Percentiles rank a stretch among this genome's conserved stretches.
Evolutionary conservation across 2,797 vertebrate species (phyloP).

Genomic region (Rhabdomys pumilio): DNA sequence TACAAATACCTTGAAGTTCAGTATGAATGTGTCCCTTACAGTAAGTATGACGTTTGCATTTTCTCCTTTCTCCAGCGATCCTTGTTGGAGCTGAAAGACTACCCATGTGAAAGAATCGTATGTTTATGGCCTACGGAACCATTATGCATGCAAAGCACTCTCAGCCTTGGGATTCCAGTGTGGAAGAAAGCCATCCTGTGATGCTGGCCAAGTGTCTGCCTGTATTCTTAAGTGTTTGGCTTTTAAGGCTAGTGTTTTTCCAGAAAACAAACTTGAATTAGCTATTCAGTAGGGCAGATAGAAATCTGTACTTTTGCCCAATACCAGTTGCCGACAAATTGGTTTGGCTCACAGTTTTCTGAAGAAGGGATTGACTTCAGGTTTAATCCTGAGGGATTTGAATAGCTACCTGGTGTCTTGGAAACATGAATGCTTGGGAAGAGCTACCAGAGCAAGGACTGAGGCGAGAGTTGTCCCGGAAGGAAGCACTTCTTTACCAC

Average conservation of each 20-base stretch:
- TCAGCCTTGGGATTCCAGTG: conserved; percentile 89
- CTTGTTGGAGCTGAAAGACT: conserved; percentile 85
- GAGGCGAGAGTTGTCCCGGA: conserved; percentile 77
- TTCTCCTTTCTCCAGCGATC: conserved; percentile 87
- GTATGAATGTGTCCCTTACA: conserved; percentile 99
- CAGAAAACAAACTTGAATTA: conserved; percentile 92
- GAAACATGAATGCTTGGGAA: conserved; percentile 85
- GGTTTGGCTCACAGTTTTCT: conserved; percentile 90
- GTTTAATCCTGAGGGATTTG: conserved; percentile 89
- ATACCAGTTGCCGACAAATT: conserved; percentile 92
- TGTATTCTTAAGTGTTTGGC: conserved; percentile 93
- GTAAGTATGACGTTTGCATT: conserved; percentile 94
- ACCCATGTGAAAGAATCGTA: conserved; percentile 87
- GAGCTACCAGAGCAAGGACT: conserved; percentile 75
- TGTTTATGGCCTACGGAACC: conserved; percentile 87
- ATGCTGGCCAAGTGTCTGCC: conserved; percentile 92
- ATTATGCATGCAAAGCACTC: conserved; percentile 91
- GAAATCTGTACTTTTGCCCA: conserved; percentile 91
- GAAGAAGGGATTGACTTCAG: conserved; percentile 91
- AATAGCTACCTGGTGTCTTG: conserved; percentile 90
- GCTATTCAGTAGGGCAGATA: conserved; percentile 90
- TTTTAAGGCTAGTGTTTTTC: conserved; percentile 92
- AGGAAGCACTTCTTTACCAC: conserved; percentile 64
- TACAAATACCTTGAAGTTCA: conserved; percentile 99
- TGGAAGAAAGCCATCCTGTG: conserved; percentile 90